Evolutionary conservation across 2,888 invertebrate species (phyloP), one percentile per base, ranked within the genome.

Genomic region (Drosophila maculinotata): DNA sequence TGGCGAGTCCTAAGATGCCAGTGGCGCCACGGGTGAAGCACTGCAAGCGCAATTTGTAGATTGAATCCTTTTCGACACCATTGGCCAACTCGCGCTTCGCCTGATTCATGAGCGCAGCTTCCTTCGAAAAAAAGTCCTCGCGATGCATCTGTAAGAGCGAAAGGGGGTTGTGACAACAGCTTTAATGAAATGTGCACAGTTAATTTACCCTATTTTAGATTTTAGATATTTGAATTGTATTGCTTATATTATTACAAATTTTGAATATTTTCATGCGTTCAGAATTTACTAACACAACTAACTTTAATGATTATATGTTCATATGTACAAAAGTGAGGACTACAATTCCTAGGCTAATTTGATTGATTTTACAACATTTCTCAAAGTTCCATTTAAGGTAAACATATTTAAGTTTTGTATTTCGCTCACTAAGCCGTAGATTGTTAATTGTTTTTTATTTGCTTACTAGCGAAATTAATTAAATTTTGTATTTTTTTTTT

Each of bases 1-100:
- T 95, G 83, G 96, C 96, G 42, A 99, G 92, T 1, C 96, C 96
- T 84, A 98, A 93, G 89, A 99, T 97, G 52, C 98, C 98, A 23
- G 94, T 94, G 25, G 97, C 95, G 15, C 98, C 99, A 64, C 98
- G 93, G 1, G 95, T 93, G 51, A 98, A 93, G 90, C 98, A 98
- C 70, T 96, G 92, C 72, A 97, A 92, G 45, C 98, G 94, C 73
- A 99, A 92, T 89, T 95, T 95, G 92, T 98, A 96, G 58, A 98
- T 91, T 0, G 97, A 95, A 90, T 98, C 97, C 62, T 94, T 95
- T 26, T 87, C 85, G n/a, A 81, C 52, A 15, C 95, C 93, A 48
- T 92, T 92, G 60, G 93, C 91, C 51, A 96, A 91, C 44, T 95
- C 95, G 17, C 96, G 93, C 35, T 93, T 92, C 68, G 96, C 94